Evolutionary conservation across 2,797 vertebrate species (phyloP).

Genomic region (Oceanodroma leucorhoa): DNA sequence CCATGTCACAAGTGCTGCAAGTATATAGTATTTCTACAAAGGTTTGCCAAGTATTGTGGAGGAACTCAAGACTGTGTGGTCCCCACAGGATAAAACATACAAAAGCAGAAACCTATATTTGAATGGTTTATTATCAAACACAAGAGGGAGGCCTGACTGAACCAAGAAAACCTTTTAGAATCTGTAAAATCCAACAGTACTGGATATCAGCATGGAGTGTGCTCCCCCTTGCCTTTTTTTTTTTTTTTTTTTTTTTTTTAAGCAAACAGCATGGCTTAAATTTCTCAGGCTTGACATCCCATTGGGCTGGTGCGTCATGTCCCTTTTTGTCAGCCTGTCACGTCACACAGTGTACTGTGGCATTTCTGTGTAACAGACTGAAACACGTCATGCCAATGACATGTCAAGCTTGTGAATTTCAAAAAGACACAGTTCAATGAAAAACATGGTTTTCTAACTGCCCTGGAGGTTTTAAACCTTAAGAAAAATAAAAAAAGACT

Average conservation of each 20-base stretch:
- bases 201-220: neutral
- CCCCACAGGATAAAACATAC: neutral
- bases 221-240: neutral
- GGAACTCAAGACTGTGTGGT: neutral
- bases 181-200: neutral
- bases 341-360: slow-evolving; percentile 75
- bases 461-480: slow-evolving; percentile 74
- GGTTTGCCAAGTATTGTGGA: neutral
- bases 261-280: slow-evolving; percentile 43
- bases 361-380: slow-evolving; percentile 77
- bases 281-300: slow-evolving; percentile 73
- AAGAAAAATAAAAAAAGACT: slow-evolving; percentile 60
- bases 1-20: neutral
- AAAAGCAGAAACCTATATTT: neutral
- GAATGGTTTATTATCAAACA: neutral
- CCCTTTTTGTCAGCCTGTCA: slow-evolving; percentile 77
- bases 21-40: neutral
- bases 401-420: slow-evolving; percentile 76
- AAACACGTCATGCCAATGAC: slow-evolving; percentile 77
- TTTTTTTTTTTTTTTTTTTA: neutral
- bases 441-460: slow-evolving; percentile 78
- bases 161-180: neutral
- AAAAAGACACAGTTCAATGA: slow-evolving; percentile 78
- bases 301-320: slow-evolving; percentile 71
- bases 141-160: neutral